Evolutionary conservation across 2,888 invertebrate species (phyloP), one percentile per base, ranked within the genome.

Genomic region (Alcis repandata): DNA sequence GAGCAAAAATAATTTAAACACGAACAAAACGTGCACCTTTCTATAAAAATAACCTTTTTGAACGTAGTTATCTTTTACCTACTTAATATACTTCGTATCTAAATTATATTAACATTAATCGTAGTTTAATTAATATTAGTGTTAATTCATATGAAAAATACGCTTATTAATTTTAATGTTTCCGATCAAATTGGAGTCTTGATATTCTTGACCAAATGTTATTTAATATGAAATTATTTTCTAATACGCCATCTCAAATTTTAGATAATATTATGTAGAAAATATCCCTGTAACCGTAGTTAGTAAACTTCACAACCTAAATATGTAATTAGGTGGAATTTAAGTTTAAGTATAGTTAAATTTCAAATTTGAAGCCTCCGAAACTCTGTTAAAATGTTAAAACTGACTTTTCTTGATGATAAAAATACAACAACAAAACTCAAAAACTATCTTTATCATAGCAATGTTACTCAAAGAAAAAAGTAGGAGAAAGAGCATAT

Each of bases 131-230:
- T 45, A 82, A 79, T 74, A 70, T 80, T 88, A 89, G 87, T 84
- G 74, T 83, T 84, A 90, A 90, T 87, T 91, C 89, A 88, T 89
- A 91, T 91, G 86, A 91, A 89, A 87, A 89, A 91, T 92, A 93
- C 93, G 93, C 93, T 93, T 93, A 93, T 92, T 93, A 93, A 92
- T 92, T 92, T 92, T 92, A 92, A 92, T 90, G 83, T 90, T 90
- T 92, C 92, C 91, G 92, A 92, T 92, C 78, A 88, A 89, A 93
- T 91, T 91, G 91, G 92, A 85, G 82, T 88, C 87, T 90, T 89
- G 90, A 92, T 92, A 93, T 91, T 92, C 87, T 89, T 88, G 92
- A 93, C 92, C 93, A 92, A 92, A 87, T 88, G 89, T 90, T 91
- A 90, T 89, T 87, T 85, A 85, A 87, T 85, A 82, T 87, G 82